Evolutionary conservation across 2,888 invertebrate genomes (phyloP), one percentile per base, ranked within the genome.

Genomic region (Cryptocephalus moraei): DNA sequence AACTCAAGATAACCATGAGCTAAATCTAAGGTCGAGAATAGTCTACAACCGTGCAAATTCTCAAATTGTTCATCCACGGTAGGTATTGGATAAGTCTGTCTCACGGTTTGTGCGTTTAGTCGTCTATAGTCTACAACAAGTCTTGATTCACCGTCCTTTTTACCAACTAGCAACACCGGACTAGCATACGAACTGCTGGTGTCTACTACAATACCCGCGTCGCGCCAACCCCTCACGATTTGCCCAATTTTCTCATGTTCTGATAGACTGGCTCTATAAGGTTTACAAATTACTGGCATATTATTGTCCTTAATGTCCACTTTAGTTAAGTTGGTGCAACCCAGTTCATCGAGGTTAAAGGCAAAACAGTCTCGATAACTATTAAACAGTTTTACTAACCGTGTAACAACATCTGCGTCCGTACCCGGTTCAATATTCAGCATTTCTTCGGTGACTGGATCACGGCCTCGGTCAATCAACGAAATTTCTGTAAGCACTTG

Each of bases 141-240:
- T 46, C 46, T 13, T 11, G 48, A 39, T 31, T 56, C 55, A 9
- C 56, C 55, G 31, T 43, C 50, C 12, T 51, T 53, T 49, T 56
- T 59, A 9, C 14, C 32, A n/a, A 58, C 59, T 32, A 58, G 41
- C 9, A 58, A 32, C 9, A 54, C 53, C n/a, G 53, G 54, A 10
- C 39, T 42, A 32, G 50, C 51, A 39, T 51, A 52, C 22, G 50
- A 48, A n/a, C 40, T 36, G 6, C 9, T 48, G 8, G 48, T 50
- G 39, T n/a, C n/a, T n/a, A n/a, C n/a, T n/a, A n/a, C n/a, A n/a
- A n/a, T n/a, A n/a, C n/a, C n/a, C n/a, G n/a, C n/a, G n/a, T n/a
- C n/a, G n/a, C n/a, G n/a, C n/a, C n/a, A n/a, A n/a, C n/a, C n/a
- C n/a, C n/a, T n/a, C n/a, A n/a, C n/a, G n/a, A n/a, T n/a, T n/a